Conservation (phyloP, 2,797 vertebrate species). For the Melanotaenia boesemani region DNA sequence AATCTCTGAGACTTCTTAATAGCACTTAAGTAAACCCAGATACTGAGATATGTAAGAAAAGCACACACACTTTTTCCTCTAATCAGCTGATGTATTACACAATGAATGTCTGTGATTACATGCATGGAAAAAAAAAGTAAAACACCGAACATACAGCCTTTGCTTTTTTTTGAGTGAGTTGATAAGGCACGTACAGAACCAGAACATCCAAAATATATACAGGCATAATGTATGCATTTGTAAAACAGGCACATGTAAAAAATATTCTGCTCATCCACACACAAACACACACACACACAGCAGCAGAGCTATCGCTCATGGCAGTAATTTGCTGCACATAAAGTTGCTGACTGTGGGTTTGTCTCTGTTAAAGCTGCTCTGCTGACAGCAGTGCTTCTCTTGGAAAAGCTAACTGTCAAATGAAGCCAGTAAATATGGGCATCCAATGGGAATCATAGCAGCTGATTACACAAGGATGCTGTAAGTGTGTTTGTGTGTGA, state of each 20-base stretch:
- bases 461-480: conserved; percentile 35
- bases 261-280: not conserved
- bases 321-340: conserved; percentile 31
- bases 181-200: not conserved
- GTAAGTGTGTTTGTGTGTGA: not conserved
- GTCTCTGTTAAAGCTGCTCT: conserved; percentile 57
- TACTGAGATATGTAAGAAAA: conserved; percentile 31
- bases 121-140: conserved; percentile 19
- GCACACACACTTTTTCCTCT: conserved; percentile 32
- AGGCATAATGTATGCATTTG: not conserved
- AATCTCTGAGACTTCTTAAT: conserved; percentile 39
- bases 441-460: conserved; percentile 42
- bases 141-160: not conserved
- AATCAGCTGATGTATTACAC: conserved; percentile 43
- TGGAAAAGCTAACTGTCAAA: conserved; percentile 63
- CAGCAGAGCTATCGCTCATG: not conserved
- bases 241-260: no score
- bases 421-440: conserved; percentile 40
- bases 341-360: conserved; percentile 56
- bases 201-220: not conserved
- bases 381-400: conserved; percentile 56
- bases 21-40: conserved; percentile 42
- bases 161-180: not conserved
- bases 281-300: conserved; percentile 10
- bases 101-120: conserved; percentile 29